Percentiles rank a stretch among this genome's conserved stretches.
Conservation (phyloP, 2,888 invertebrate species). For the Sinopyrophorus schimmeli region DNA sequence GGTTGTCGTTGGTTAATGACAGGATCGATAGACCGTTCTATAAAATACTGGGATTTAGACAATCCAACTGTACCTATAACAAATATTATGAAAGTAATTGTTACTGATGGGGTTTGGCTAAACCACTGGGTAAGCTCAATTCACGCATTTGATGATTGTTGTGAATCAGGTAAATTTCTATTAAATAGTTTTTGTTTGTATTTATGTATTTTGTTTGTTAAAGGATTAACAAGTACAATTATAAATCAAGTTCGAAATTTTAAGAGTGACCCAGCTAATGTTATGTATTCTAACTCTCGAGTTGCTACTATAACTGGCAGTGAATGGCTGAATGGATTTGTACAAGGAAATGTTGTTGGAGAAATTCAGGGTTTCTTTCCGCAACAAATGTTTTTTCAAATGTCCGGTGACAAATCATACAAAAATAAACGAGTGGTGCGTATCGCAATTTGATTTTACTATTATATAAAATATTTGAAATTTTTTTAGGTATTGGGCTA, state of each 20-base stretch:
- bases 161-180: slow-evolving; percentile 12
- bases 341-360: slow-evolving; percentile 58
- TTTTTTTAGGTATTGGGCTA: slow-evolving; percentile 38
- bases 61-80: slow-evolving; percentile 52
- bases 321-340: slow-evolving; percentile 59
- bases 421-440: slow-evolving; percentile 20
- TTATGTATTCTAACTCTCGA: slow-evolving; percentile 53
- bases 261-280: slow-evolving; percentile 47
- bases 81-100: slow-evolving; percentile 51
- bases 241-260: slow-evolving; percentile 50
- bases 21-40: slow-evolving; percentile 66
- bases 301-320: slow-evolving; percentile 52
- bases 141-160: slow-evolving; percentile 54
- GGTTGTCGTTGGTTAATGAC: slow-evolving; percentile 69
- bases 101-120: slow-evolving; percentile 59
- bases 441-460: neutral
- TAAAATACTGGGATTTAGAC: slow-evolving; percentile 72
- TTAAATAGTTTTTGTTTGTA: too few relatives aligned
- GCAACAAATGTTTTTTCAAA: slow-evolving; percentile 29
- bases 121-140: slow-evolving; percentile 58
- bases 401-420: slow-evolving; percentile 23
- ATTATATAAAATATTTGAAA: neutral
- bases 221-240: slow-evolving; percentile 49
- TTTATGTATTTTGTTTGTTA: slow-evolving; percentile 41
- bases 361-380: slow-evolving; percentile 57